phyloP scores from a whole-genome alignment of 2,113 vertebrate genomes.

The Odocoileus hemionus region DNA sequence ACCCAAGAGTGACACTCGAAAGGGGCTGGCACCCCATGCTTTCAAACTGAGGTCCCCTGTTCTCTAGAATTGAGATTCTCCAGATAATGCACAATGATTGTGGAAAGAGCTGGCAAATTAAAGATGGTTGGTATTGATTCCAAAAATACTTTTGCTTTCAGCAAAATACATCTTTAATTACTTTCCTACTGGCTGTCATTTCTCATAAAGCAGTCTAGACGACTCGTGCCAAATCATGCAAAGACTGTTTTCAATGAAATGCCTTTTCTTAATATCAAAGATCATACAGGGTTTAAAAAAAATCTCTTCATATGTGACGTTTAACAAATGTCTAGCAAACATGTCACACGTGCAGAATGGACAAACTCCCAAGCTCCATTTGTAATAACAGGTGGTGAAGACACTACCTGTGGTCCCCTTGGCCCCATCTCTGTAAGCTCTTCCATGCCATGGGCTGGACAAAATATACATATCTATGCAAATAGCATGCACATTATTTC shows the following conservation, averaged over 20 bases:
- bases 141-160: slow-evolving; percentile 88
- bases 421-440: neutral
- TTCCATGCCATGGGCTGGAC: neutral
- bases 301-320: neutral
- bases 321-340: slow-evolving; percentile 45
- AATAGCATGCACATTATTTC: neutral
- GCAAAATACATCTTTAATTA: slow-evolving; percentile 91
- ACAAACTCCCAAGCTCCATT: neutral
- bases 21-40: slow-evolving; percentile 47
- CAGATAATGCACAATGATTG: slow-evolving; percentile 74
- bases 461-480: slow-evolving; percentile 13
- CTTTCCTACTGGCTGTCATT: slow-evolving; percentile 87
- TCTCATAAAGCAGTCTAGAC: slow-evolving; percentile 85
- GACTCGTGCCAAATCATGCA: slow-evolving; percentile 82
- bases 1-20: slow-evolving; percentile 42
- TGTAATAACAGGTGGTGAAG: neutral
- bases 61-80: slow-evolving; percentile 57
- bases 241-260: slow-evolving; percentile 80
- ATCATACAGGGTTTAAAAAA: slow-evolving; percentile 60
- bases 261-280: slow-evolving; percentile 74
- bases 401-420: neutral
- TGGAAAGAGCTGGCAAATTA: slow-evolving; percentile 81
- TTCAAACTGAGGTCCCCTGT: neutral
- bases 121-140: slow-evolving; percentile 85
- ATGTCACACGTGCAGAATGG: neutral